Base-by-base conservation (phyloP, 1,140 invertebrate species). In the Drosophila takahashii region DNA sequence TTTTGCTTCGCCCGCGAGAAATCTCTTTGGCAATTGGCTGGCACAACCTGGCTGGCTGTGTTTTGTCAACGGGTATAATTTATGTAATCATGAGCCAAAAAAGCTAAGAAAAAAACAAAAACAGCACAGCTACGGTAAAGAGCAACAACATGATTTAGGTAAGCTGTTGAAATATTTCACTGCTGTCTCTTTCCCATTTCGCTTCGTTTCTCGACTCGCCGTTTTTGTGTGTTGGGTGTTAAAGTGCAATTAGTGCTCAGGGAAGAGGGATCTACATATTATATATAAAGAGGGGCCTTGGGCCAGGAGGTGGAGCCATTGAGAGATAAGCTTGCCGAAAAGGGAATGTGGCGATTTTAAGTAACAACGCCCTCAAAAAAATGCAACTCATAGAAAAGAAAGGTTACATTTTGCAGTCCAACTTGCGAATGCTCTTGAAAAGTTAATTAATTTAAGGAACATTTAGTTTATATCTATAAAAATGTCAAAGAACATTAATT, bases 31-130 rank as follows among this genome's bases (percentile, higher is more conserved):
- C 75, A 78, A 61, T 62, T 76, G 69, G 11, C 65, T 37, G 48
- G 44, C 34, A 37, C 32, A 45, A 22, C 41, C 41, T 47, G 51
- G 34, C 45, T 32, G 57, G 48, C 44, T 79, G 69, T 60, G 47
- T 62, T 77, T 73, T 81, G 60, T 77, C 77, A 73, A 70, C 73
- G 57, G 51, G 54, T 73, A 65, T 85, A 77, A 80, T 85, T 85
- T 85, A 85, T 85, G 64, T 85, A 85, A 85, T 84, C 70, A 84
- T 79, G 60, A 69, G 81, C 66, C 70, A 66, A 74, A 79, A 79
- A 57, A 75, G 57, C 22, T 41, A 52, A 56, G 36, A 18, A 44
- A 42, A 18, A 41, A 45, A 66, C 15, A 59, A 42, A 64, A 58
- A 61, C 56, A 57, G 57, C 58, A 62, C 59, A 22, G n/a, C 57